phyloP scores from a whole-genome alignment of 2,888 invertebrate genomes.

The Oligia strigilis region DNA sequence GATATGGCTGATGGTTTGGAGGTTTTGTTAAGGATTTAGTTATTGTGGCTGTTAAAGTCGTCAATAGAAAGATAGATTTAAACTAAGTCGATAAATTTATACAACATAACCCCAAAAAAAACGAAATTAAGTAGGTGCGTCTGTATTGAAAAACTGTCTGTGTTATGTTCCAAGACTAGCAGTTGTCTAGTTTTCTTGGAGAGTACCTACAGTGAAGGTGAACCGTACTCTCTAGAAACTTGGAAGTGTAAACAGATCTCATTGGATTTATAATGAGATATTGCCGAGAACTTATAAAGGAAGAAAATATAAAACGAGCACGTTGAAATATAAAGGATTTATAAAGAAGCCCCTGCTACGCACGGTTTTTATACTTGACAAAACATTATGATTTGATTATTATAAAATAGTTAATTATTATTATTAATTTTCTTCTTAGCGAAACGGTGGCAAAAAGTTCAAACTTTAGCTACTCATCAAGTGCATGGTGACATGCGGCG shows the following conservation, averaged over 20 bases:
- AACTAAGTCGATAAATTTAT: background rate
- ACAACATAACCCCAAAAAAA: background rate
- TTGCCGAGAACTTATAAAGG: background rate
- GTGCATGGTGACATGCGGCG: background rate
- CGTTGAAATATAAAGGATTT: background rate
- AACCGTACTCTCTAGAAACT: background rate
- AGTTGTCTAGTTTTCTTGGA: background rate
- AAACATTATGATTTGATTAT: background rate
- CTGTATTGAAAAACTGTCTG: background rate
- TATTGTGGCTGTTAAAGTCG: background rate
- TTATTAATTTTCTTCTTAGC: background rate
- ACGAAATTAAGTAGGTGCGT: no score
- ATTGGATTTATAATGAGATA: constrained; percentile 40
- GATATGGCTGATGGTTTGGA: background rate
- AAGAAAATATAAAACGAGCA: background rate
- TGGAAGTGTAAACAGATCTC: constrained; percentile 35
- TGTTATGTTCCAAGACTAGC: background rate
- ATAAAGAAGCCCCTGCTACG: background rate
- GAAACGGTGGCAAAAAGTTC: background rate
- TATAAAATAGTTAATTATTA: background rate
- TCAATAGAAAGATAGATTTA: background rate
- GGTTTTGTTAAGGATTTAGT: background rate
- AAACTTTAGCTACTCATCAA: background rate
- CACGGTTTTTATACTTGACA: background rate
- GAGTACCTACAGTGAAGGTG: background rate